phyloP scores from a whole-genome alignment of 2,888 invertebrate species.

The Ferrisia virgata region DNA sequence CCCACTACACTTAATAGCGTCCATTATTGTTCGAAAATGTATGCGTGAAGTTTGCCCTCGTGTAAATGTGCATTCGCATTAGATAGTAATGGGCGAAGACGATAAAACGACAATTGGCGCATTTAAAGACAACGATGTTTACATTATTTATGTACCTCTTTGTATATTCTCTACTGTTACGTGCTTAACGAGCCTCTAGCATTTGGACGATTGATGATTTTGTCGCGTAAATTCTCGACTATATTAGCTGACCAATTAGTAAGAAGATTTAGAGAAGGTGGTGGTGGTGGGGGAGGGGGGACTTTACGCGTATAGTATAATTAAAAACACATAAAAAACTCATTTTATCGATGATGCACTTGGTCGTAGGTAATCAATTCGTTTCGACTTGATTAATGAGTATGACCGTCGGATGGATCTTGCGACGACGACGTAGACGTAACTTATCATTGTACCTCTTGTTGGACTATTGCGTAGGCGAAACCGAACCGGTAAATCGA shows the following conservation, averaged over 20 bases:
- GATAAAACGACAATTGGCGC: neutral
- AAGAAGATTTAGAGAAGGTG: neutral
- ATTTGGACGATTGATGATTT: neutral
- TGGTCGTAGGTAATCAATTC: neutral
- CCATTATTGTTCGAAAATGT: too few relatives aligned
- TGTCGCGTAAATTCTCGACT: neutral
- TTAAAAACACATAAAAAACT: constrained; percentile 29
- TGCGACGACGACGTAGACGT: neutral
- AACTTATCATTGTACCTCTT: too few relatives aligned
- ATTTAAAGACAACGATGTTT: neutral
- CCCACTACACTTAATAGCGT: neutral
- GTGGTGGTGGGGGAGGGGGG: too few relatives aligned
- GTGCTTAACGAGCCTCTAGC: neutral
- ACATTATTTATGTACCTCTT: too few relatives aligned
- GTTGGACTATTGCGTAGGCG: too few relatives aligned
- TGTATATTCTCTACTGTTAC: too few relatives aligned
- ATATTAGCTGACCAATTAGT: neutral
- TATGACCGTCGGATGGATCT: neutral
- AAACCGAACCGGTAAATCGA: neutral
- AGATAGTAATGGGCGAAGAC: neutral
- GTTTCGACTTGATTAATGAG: neutral
- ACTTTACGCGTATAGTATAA: neutral
- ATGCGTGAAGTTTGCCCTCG: neutral
- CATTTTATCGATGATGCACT: neutral
- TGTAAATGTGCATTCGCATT: too few relatives aligned